Evolutionary conservation across 2,888 invertebrate species (phyloP).

Genomic region (Villa cingulata): DNA sequence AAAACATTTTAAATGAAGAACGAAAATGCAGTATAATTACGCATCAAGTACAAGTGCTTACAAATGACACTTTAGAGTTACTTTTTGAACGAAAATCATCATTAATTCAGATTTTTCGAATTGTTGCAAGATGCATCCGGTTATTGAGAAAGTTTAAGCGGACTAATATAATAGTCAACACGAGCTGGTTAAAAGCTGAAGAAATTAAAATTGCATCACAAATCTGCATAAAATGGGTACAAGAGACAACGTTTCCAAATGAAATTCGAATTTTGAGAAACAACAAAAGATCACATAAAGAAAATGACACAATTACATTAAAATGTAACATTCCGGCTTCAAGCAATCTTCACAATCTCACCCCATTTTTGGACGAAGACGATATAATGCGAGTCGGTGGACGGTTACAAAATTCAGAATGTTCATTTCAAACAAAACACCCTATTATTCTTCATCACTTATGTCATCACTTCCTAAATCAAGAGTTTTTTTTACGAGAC

Average conservation of each 20-base stretch:
- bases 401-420: background rate
- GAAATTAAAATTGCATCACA: background rate
- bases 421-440: background rate
- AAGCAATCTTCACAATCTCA: background rate
- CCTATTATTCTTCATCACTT: background rate
- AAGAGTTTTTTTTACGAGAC: background rate
- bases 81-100: background rate
- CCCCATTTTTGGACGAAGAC: background rate
- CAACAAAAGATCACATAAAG: no score
- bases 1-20: background rate
- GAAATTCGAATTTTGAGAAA: background rate
- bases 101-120: background rate
- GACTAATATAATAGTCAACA: background rate
- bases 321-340: background rate
- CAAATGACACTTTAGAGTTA: background rate
- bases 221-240: background rate
- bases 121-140: background rate
- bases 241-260: background rate
- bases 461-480: background rate
- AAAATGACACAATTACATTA: background rate
- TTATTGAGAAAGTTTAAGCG: background rate
- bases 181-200: background rate
- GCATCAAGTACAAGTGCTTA: background rate
- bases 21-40: background rate
- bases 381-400: background rate